Evolutionary conservation across 2,888 invertebrate species (phyloP).

Genomic region (Xestoiulus laeticollis): DNA sequence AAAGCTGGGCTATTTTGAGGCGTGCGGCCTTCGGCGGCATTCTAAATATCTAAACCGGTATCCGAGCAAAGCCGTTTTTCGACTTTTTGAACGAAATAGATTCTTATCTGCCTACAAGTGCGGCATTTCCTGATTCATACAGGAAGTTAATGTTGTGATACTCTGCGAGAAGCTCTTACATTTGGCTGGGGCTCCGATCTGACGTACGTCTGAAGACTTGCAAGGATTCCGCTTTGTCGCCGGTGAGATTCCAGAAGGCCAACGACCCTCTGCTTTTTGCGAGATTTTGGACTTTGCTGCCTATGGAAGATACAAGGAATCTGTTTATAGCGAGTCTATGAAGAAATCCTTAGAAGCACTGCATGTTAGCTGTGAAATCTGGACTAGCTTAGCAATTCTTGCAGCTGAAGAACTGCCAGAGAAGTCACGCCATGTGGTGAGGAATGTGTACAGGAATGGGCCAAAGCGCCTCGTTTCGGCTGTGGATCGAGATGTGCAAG

Average conservation of each 20-base stretch:
- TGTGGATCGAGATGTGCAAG: slow-evolving; percentile 9
- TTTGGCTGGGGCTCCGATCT: background rate
- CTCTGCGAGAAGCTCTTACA: background rate
- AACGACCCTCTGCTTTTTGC: background rate
- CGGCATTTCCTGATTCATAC: slow-evolving; percentile 36
- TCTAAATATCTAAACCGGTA: background rate
- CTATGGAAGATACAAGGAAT: background rate
- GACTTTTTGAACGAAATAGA: slow-evolving; percentile 8
- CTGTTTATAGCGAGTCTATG: background rate
- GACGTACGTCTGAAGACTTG: background rate
- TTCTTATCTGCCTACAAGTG: background rate
- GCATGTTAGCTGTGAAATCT: background rate
- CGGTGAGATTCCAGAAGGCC: background rate
- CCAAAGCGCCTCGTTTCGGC: background rate
- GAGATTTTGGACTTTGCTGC: background rate
- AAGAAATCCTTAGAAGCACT: background rate
- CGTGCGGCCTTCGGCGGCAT: background rate
- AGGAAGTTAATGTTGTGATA: slow-evolving; percentile 48
- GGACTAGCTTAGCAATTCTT: background rate
- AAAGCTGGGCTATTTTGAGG: slow-evolving; percentile 5
- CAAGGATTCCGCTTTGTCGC: background rate
- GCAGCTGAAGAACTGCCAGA: background rate
- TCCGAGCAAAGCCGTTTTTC: background rate
- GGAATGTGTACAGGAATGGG: background rate
- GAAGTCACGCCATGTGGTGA: background rate